These are phyloP conservation scores for Heteronetta atricapilla DNA, from an alignment of 2,113 vertebrate genomes.

Conservation along the genomic window DNA sequence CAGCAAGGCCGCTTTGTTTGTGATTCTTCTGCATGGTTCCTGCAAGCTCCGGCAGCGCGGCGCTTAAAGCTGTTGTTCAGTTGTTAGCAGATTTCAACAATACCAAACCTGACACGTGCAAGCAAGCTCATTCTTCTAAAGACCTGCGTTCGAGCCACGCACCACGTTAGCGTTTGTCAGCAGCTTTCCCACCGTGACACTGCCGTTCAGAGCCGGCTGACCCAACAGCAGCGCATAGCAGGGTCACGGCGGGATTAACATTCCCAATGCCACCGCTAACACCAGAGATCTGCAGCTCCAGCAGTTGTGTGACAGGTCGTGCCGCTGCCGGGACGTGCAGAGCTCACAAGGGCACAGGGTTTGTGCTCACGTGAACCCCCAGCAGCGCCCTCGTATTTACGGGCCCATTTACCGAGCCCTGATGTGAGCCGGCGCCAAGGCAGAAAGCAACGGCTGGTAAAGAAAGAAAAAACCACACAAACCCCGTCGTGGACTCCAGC, in stretches of 20 bases:
- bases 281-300: background rate
- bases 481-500: slow-evolving; percentile 12
- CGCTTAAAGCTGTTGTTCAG: background rate
- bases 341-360: background rate
- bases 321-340: background rate
- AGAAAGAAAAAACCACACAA: background rate
- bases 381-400: background rate
- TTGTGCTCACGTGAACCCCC: background rate
- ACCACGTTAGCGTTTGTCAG: background rate
- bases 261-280: slow-evolving; percentile 39
- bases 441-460: background rate
- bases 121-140: slow-evolving; percentile 31
- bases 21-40: accelerated
- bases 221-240: slow-evolving; percentile 11
- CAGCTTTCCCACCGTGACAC: slow-evolving; percentile 16
- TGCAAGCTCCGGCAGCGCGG: background rate
- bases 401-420: background rate
- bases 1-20: background rate
- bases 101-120: background rate
- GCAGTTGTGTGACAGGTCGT: accelerated
- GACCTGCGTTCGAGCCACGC: background rate
- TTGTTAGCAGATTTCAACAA: slow-evolving; percentile 36
- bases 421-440: background rate
- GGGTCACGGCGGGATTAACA: slow-evolving; percentile 35
- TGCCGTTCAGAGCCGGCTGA: background rate